Base-by-base conservation (phyloP, 2,888 invertebrate species). In the Epinotia demarniana region DNA sequence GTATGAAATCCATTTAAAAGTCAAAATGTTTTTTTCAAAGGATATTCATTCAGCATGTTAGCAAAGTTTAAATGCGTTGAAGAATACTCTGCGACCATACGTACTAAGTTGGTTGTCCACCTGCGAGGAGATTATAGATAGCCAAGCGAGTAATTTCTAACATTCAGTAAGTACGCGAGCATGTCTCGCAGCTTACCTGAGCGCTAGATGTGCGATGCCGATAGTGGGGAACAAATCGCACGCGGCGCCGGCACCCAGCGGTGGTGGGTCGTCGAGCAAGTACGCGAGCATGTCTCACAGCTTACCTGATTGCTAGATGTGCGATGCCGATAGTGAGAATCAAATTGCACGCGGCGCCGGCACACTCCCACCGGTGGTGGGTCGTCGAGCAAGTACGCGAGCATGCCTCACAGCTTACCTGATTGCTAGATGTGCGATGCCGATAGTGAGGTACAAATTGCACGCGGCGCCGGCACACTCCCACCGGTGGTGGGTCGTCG, bases 151-250 rank as follows among this genome's bases (percentile, higher is more conserved):
- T 3, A 27, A 27, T 27, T 27, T 3, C 23, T 3, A 27, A 27
- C 23, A 27, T 27, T 27, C 23, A 27, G 23, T 27, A 33, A 12
- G 43, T 43, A 43, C 12, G 43, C 43, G 43, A 43, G 12, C 43
- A 43, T 16, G 16, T 62, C 27, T 79, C 3, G n/a, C 79, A 0
- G 23, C 49, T 49, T 1, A 93, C 94, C 95, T 95, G 57, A 97
- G 91, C n/a, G 97, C 97, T 75, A 97, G 95, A 88, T 97, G 97
- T 0, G 96, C 96, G 77, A 98, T 96, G 46, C 98, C 98, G 58
- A 97, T 95, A 69, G 96, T 95, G 95, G 11, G 87, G 88, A 84
- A 98, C 13, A 98, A 90, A 58, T 94, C 92, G 12, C 95, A 91
- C 80, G 94, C 94, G 78, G 95, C 95, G 8, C 96, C 97, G 11